A percentile compares a stretch with the other conserved stretches of the same genome.
Conservation (phyloP, 2,113 vertebrate species). For the Phocoena phocoena region DNA sequence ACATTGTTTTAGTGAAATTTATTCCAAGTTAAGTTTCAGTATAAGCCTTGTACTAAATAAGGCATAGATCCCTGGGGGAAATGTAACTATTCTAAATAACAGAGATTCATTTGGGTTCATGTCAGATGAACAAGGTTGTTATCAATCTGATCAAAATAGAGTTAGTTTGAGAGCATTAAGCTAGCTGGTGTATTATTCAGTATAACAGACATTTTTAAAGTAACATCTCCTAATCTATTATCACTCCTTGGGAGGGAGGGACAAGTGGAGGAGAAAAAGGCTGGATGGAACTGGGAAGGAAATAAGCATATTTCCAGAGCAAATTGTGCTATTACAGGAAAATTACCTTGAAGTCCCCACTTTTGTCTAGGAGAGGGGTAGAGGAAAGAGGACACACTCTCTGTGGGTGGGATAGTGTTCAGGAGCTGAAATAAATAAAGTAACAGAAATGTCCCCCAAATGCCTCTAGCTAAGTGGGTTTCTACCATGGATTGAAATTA, state of each 20-base stretch:
- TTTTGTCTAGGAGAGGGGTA: background rate
- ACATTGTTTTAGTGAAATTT: background rate
- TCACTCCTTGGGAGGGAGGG: background rate
- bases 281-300: background rate
- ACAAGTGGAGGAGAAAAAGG: background rate
- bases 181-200: background rate
- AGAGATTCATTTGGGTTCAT: background rate
- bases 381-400: background rate
- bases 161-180: background rate
- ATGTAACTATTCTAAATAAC: conserved; percentile 8
- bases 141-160: background rate
- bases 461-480: background rate
- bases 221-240: background rate
- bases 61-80: background rate
- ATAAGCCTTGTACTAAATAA: background rate
- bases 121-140: background rate
- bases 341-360: background rate
- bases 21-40: background rate
- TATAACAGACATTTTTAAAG: background rate
- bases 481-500: background rate
- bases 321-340: background rate
- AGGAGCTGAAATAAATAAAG: background rate
- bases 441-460: background rate
- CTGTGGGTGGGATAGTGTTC: background rate
- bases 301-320: background rate